Evolutionary conservation across 2,113 vertebrate species (phyloP), one percentile per base, ranked within the genome.

Genomic region (Galemys pyrenaicus): DNA sequence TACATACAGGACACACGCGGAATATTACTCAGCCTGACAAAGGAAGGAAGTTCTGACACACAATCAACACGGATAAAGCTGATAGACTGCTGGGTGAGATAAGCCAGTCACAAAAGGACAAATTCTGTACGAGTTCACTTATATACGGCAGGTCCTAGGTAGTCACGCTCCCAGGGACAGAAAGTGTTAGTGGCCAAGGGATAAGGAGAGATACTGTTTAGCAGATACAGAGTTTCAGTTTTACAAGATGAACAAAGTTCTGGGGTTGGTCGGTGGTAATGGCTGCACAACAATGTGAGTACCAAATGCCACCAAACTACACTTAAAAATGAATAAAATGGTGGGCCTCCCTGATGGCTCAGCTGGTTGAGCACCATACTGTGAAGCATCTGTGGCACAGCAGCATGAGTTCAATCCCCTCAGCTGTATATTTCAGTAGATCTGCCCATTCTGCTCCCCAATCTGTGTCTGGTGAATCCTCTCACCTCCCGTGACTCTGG

Each of bases 41-140:
- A 82, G 62, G 65, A 62, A 91, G 75, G 81, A 81, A 91, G 81
- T 79, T 60, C 73, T 85, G 67, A 80, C 54, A 71, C 39, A 62
- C 20, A 44, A 81, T 68, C 12, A 10, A 49, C 37, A 70, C 7
- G 60, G 58, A 35, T 88, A 83, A 46, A 74, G 11, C 41, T 70
- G 24, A 28, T 44, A 39, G 56, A 82, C 75, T 35, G 58, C 19
- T 65, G 58, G 64, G 41, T 60, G 44, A 96, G 94, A 90, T 60
- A 54, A 73, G 37, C 19, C 46, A 54, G 5, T 77, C 56, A 64
- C 62, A 60, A 64, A 85, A 80, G 54, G 62, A 35, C 51, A 90
- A 77, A 92, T 5, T 37, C 30, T 7, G 26, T 9, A 60, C 4
- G 26, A 87, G 15, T 78, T 84, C 77, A 58, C 70, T 68, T 58